These are phyloP conservation scores for Trissoscelio sp. DNA, from an alignment of 2,888 invertebrate genomes.

Conservation along the genomic window DNA sequence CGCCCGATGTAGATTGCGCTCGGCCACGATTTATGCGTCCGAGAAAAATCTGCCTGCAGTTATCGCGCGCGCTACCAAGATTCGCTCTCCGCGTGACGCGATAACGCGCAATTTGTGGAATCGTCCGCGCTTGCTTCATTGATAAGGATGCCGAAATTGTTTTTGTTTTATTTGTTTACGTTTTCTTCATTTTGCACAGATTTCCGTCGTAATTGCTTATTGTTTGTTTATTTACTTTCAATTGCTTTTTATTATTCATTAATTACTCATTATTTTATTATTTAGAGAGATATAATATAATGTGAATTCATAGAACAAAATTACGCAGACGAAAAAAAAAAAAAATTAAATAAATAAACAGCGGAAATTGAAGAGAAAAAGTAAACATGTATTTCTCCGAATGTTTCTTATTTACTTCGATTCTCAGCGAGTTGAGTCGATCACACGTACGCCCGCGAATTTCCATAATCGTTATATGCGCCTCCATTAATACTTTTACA, in stretches of 20 bases:
- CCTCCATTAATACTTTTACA: constrained; percentile 15
- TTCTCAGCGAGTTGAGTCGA: too few relatives aligned
- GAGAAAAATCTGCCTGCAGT: constrained; percentile 63
- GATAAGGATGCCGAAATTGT: constrained; percentile 37
- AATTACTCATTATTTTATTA: neutral
- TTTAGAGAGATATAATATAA: too few relatives aligned
- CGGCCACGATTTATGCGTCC: constrained; percentile 49
- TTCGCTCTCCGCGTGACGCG: constrained; percentile 10
- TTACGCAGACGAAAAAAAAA: too few relatives aligned
- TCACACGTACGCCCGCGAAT: neutral
- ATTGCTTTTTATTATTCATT: neutral
- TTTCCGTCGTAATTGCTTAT: too few relatives aligned
- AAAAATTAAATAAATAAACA: too few relatives aligned
- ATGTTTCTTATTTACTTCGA: too few relatives aligned
- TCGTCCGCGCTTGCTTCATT: constrained; percentile 2
- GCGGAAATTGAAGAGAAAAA: too few relatives aligned
- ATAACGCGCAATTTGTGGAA: constrained; percentile 63
- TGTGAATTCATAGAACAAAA: too few relatives aligned
- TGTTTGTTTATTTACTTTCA: neutral
- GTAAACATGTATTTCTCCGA: too few relatives aligned
- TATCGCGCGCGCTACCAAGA: constrained; percentile 56
- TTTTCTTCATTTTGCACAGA: constrained; percentile 2
- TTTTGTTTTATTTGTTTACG: constrained; percentile 25
- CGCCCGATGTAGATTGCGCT: constrained; percentile 60
- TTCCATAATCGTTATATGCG: constrained; percentile 3